Evolutionary conservation across 2,888 invertebrate species (phyloP), one percentile per base, ranked within the genome.

Genomic region (Lepidonotus clava): DNA sequence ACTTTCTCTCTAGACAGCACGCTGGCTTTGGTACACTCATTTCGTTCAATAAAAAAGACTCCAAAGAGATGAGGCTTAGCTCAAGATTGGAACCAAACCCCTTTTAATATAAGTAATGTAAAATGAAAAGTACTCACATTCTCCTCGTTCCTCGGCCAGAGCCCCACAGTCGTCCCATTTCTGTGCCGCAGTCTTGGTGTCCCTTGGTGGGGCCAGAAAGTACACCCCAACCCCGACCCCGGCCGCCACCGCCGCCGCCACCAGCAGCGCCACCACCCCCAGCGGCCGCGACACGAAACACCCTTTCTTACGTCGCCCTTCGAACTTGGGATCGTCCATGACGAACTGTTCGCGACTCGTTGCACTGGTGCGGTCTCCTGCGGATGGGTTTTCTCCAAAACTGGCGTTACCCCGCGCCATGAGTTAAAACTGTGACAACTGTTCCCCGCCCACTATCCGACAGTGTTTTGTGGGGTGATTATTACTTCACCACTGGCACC

Each of bases 141-240:
- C 76, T 40, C 76, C 76, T 34, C 76, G 76, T 38, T 76, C 21
- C 40, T 34, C 76, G 14, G 76, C 76, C 24, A 76, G 40, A 4
- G 38, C 4, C 6, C 34, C 0, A 38, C 76, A 76, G 5, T 34
- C 76, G 38, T n/a, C 38, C 76, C 76, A 76, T 76, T 76, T 11
- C 6, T 76, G 36, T 5, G 76, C 76, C 38, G 34, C 76, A 5
- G 76, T 1, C 1, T 11, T 34, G 38, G 32, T n/a, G 76, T 0
- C 38, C 11, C 28, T 11, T 2, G 28, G 24, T 6, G 83, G 83
- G 18, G 83, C 83, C 46, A 83, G 24, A 34, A 46, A 83, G 32
- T 83, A 83, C 5, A 83, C 83, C 18, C 46, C 32, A 4, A 83
- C 28, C 32, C 46, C 83, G 11, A 83, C 83, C 21, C 46, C 51